phyloP scores from a whole-genome alignment of 2,888 invertebrate genomes.

The Sphaerolaimus hirsutus region DNA sequence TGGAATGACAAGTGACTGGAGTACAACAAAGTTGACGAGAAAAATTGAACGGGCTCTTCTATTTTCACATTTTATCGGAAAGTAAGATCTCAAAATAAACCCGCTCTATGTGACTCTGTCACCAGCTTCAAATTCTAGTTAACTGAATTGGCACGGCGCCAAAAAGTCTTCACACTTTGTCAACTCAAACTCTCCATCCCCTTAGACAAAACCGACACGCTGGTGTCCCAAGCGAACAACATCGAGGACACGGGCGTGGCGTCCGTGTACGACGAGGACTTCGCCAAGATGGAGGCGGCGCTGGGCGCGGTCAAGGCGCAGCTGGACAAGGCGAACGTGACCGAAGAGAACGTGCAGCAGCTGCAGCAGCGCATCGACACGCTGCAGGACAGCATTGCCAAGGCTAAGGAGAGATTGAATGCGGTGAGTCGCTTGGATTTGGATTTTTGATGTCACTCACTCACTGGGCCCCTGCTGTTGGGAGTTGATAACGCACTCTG shows the following conservation, averaged over 20 bases:
- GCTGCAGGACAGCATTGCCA: constrained; percentile 26
- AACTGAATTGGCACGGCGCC: no score
- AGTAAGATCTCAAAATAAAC: neutral
- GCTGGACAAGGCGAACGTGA: constrained; percentile 51
- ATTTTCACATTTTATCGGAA: neutral
- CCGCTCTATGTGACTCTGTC: no score
- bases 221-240: constrained; percentile 62
- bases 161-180: no score
- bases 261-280: constrained; percentile 81
- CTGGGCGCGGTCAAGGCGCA: constrained; percentile 52
- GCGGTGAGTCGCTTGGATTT: constrained; percentile 7
- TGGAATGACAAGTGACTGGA: no score
- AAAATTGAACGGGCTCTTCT: no score
- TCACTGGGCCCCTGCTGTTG: neutral
- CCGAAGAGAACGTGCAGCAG: constrained; percentile 31
- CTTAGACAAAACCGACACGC: constrained; percentile 34
- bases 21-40: no score
- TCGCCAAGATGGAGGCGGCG: constrained; percentile 65
- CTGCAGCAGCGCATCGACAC: constrained; percentile 30
- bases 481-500: no score
- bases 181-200: neutral
- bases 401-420: constrained; percentile 12
- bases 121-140: no score
- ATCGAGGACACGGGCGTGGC: constrained; percentile 85
- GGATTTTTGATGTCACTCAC: neutral